These are phyloP conservation scores for Epinephelus malabaricus DNA, from an alignment of 2,797 vertebrate genomes.

Conservation along the genomic window DNA sequence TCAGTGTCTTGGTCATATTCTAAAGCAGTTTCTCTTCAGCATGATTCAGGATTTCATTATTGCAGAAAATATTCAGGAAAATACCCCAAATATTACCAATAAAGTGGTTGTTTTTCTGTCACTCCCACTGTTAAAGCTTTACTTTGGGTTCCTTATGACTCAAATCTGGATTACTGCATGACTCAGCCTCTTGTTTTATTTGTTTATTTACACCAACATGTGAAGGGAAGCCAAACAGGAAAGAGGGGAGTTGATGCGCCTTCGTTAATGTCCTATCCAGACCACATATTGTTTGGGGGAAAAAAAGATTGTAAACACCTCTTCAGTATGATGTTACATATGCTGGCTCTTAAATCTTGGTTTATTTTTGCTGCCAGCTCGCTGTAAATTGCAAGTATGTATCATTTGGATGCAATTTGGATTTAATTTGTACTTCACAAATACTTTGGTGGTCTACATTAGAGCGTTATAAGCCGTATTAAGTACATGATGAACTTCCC, in stretches of 20 bases:
- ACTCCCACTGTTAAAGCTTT: constrained; percentile 8
- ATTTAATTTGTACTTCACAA: constrained; percentile 4
- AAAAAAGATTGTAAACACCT: constrained; percentile 36
- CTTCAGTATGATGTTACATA: background rate
- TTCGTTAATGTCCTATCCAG: constrained; percentile 59
- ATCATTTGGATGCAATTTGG: constrained; percentile 17
- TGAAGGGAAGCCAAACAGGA: constrained; percentile 42
- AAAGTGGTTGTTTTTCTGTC: background rate
- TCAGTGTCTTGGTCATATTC: background rate
- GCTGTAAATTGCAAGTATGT: background rate
- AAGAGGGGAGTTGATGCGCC: constrained; percentile 11
- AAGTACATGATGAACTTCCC: background rate
- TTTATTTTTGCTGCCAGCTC: background rate
- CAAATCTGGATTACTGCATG: constrained; percentile 28
- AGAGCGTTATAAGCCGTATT: constrained; percentile 5
- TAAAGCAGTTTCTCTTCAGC: background rate
- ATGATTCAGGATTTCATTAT: background rate
- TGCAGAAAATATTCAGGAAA: background rate
- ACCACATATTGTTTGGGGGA: constrained; percentile 45
- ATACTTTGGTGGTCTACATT: background rate
- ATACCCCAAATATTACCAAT: constrained; percentile 1
- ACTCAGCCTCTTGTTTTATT: constrained; percentile 48
- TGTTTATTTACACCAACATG: constrained; percentile 45
- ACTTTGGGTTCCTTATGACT: constrained; percentile 19
- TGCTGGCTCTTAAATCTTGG: constrained; percentile 5